phyloP scores from a whole-genome alignment of 2,113 vertebrate species.

The Bufo bufo region DNA sequence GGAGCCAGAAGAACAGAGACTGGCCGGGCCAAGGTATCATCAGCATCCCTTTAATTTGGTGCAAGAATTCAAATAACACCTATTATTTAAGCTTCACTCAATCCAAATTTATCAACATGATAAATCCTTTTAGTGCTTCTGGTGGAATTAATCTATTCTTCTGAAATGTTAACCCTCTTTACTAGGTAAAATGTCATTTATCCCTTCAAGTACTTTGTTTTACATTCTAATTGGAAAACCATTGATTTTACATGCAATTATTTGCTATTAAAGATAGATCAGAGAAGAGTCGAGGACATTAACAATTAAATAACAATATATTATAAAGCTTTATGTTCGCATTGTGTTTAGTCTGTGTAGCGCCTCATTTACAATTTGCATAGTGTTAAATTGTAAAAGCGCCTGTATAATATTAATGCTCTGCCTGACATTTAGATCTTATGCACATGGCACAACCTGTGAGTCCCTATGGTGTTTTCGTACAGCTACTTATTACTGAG shows the following conservation, averaged over 20 bases:
- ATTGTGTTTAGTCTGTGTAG: neutral
- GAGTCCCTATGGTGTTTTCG: neutral
- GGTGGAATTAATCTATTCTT: conserved; percentile 44
- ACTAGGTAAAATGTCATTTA: conserved; percentile 37
- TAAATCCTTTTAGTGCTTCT: conserved; percentile 34
- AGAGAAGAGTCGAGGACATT: conserved; percentile 5
- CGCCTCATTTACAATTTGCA: neutral
- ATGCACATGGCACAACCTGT: neutral
- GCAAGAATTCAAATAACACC: neutral
- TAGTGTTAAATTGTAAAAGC: neutral
- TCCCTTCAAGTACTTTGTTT: conserved; percentile 33
- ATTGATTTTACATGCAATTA: conserved; percentile 46
- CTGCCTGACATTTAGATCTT: neutral
- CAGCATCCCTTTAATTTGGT: no score
- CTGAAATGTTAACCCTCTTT: conserved; percentile 46
- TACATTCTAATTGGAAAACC: conserved; percentile 50
- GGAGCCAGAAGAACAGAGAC: no score
- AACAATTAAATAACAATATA: conserved; percentile 18
- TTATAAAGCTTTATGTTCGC: neutral
- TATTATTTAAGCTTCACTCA: conserved; percentile 27
- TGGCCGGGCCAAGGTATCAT: no score
- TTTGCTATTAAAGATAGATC: conserved; percentile 43
- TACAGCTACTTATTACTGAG: neutral
- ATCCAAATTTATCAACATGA: conserved; percentile 8
- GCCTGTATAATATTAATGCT: neutral